These are phyloP conservation scores for Acromyrmex charruanus DNA, from an alignment of 1,140 invertebrate species.

Conservation along the genomic window DNA sequence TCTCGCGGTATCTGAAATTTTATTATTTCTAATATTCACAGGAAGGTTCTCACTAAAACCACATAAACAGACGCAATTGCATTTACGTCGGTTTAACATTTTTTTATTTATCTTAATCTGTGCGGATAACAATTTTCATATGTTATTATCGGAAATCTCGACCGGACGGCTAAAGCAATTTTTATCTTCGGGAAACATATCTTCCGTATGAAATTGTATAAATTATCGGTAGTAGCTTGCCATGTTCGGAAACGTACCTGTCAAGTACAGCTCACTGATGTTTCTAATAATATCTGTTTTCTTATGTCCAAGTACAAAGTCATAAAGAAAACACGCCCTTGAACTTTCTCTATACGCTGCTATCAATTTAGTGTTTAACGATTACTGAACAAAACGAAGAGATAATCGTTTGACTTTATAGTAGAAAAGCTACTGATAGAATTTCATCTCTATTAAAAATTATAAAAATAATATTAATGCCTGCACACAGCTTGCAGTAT, in stretches of 20 bases:
- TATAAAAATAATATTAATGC: background rate
- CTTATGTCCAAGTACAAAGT: background rate
- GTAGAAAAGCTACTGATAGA: background rate
- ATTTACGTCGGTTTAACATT: background rate
- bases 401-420: background rate
- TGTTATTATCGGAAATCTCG: background rate
- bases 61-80: background rate
- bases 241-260: background rate
- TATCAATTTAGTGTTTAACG: background rate
- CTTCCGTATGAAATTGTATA: conserved; percentile 6
- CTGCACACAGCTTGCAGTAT: background rate
- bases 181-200: background rate
- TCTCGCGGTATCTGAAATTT: conserved; percentile 1
- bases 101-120: background rate
- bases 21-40: conserved; percentile 1
- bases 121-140: background rate
- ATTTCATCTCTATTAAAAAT: background rate
- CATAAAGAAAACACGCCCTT: conserved; percentile 3
- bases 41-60: background rate
- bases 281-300: conserved; percentile 26
- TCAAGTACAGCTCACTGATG: conserved; percentile 10
- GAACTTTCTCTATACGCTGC: conserved; percentile 5
- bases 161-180: background rate
- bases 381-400: background rate
- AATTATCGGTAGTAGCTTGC: conserved; percentile 8